A percentile compares a stretch with the other conserved stretches of the same genome.
These are phyloP conservation scores for Chascanopsetta lugubris DNA, from an alignment of 2,113 vertebrate genomes.

Conservation along the genomic window DNA sequence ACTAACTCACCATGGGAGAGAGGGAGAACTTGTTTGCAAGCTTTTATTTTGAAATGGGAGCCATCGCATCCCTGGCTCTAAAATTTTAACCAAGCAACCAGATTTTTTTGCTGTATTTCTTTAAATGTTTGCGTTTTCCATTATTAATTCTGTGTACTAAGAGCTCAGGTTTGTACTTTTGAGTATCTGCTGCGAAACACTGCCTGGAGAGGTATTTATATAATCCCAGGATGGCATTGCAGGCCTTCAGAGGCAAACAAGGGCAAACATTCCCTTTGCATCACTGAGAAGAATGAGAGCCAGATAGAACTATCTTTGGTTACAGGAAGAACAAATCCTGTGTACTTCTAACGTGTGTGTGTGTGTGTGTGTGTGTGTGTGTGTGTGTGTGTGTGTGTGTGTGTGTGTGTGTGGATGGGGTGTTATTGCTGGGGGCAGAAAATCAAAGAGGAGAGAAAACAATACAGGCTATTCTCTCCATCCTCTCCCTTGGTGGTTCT, in stretches of 20 bases:
- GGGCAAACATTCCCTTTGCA: slow-evolving; percentile 15
- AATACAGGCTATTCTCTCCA: slow-evolving; percentile 61
- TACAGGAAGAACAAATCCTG: slow-evolving; percentile 46
- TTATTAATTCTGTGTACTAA: too few relatives aligned
- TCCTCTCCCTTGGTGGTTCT: slow-evolving; percentile 53
- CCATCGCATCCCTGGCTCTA: too few relatives aligned
- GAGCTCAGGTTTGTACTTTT: too few relatives aligned
- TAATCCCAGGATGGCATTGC: slow-evolving; percentile 21
- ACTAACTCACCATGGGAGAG: too few relatives aligned
- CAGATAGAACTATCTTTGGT: slow-evolving; percentile 47
- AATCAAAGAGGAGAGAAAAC: slow-evolving; percentile 72
- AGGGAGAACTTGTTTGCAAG: too few relatives aligned
- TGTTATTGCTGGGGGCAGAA: slow-evolving; percentile 68
- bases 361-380: slow-evolving; percentile 10
- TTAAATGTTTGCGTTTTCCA: too few relatives aligned
- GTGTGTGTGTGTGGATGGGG: slow-evolving; percentile 2
- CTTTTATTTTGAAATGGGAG: too few relatives aligned
- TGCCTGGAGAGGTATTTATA: slow-evolving; percentile 39
- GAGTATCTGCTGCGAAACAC: slow-evolving; percentile 16
- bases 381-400: slow-evolving; percentile 7
- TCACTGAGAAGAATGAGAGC: slow-evolving; percentile 13
- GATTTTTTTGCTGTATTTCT: too few relatives aligned
- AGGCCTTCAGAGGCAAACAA: slow-evolving; percentile 25
- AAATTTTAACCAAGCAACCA: too few relatives aligned
- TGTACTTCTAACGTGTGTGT: slow-evolving; percentile 8